Evolutionary conservation across 2,113 vertebrate species (phyloP).

Genomic region (Siphamia tubifer): DNA sequence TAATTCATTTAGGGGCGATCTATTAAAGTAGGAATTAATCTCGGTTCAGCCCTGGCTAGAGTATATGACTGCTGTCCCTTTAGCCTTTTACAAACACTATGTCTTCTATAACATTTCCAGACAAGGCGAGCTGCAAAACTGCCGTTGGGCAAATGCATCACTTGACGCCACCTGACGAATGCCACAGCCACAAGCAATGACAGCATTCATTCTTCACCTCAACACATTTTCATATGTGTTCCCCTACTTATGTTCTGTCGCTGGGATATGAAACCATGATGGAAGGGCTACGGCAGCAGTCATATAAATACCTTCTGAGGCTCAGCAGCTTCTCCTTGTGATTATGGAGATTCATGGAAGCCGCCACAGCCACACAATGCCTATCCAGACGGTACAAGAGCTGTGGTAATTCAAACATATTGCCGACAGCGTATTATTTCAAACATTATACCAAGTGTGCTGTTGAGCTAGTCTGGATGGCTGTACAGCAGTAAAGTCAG

Average conservation of each 20-base stretch:
- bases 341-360: constrained; percentile 64
- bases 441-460: constrained; percentile 49
- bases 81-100: not conserved
- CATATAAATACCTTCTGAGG: constrained; percentile 50
- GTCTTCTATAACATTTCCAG: not conserved
- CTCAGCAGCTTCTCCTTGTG: constrained; percentile 26
- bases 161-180: constrained; percentile 28
- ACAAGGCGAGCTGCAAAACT: not conserved
- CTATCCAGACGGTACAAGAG: constrained; percentile 45
- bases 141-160: constrained; percentile 12
- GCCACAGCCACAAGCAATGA: constrained; percentile 41
- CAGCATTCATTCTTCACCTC: constrained; percentile 39
- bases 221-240: constrained; percentile 40
- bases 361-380: constrained; percentile 28
- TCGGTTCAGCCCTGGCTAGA: not conserved
- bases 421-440: constrained; percentile 48
- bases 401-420: constrained; percentile 64
- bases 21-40: constrained; percentile 21
- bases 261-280: constrained; percentile 52
- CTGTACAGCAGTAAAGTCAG: constrained; percentile 47
- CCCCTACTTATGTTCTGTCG: constrained; percentile 31
- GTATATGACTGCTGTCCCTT: too few species aligned
- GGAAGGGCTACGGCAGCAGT: constrained; percentile 21
- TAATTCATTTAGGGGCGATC: constrained; percentile 27
- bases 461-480: constrained; percentile 36